Conservation (phyloP, 2,888 invertebrate genomes). For the Tinea trinotella region DNA sequence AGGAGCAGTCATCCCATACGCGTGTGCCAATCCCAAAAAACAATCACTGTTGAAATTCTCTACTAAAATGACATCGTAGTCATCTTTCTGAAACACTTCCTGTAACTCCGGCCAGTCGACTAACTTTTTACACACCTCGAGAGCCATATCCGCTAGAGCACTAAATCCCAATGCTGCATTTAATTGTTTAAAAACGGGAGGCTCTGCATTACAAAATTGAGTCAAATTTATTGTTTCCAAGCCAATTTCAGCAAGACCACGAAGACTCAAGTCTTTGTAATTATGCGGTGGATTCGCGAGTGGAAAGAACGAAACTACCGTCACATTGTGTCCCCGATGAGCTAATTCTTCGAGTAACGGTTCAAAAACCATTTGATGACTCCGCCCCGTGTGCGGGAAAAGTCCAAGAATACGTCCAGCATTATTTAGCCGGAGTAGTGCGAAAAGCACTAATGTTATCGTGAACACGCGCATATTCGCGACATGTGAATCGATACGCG, state of each 20-base stretch:
- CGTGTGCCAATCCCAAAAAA: constrained; percentile 71
- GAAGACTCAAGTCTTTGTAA: constrained; percentile 55
- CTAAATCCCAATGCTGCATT: constrained; percentile 38
- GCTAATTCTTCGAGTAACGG: constrained; percentile 68
- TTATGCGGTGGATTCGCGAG: constrained; percentile 53
- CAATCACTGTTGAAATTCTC: constrained; percentile 78
- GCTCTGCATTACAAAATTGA: constrained; percentile 34
- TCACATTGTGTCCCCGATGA: constrained; percentile 72
- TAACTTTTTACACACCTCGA: constrained; percentile 47
- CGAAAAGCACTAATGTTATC: constrained; percentile 27
- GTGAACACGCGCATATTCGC: constrained; percentile 38
- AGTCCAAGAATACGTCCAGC: constrained; percentile 69
- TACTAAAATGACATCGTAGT: constrained; percentile 75
- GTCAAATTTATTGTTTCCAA: constrained; percentile 45
- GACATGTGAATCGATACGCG: constrained; percentile 23
- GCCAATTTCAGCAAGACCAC: constrained; percentile 45
- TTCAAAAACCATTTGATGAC: constrained; percentile 75
- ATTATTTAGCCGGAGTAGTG: constrained; percentile 31
- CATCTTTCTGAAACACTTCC: constrained; percentile 40
- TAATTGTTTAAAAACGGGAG: constrained; percentile 38
- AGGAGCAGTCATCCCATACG: constrained; percentile 66
- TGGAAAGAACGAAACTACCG: constrained; percentile 74
- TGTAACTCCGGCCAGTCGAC: constrained; percentile 47
- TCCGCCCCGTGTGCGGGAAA: constrained; percentile 73
- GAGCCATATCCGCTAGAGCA: constrained; percentile 42